Percentiles rank a stretch among this genome's conserved stretches.
Conservation (phyloP, 53 echinoderm and acorn worm species). For the Antedon mediterranea region DNA sequence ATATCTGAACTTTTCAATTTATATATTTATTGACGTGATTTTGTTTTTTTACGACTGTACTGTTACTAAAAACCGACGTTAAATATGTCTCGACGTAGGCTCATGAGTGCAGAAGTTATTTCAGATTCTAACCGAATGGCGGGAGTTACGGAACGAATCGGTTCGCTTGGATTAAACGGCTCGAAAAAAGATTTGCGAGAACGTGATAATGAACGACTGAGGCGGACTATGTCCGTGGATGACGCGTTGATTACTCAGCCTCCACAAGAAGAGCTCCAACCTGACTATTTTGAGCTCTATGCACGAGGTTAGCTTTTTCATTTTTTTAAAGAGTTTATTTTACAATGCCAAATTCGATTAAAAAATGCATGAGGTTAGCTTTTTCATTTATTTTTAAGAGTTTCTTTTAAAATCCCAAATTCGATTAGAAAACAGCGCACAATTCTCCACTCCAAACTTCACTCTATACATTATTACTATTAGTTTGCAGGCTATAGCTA, state of each 20-base stretch:
- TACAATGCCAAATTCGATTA: too few relatives aligned
- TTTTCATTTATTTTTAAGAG: too few relatives aligned
- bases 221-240: neutral
- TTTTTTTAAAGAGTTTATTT: too few relatives aligned
- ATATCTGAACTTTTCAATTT: neutral
- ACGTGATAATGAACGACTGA: neutral
- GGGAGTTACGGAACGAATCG: neutral
- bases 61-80: neutral
- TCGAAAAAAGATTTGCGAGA: neutral
- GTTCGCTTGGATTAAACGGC: neutral
- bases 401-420: too few relatives aligned
- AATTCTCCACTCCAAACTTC: too few relatives aligned
- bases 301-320: constrained; percentile 86
- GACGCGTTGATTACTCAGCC: neutral
- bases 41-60: neutral
- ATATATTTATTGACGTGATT: neutral
- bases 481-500: too few relatives aligned
- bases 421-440: too few relatives aligned
- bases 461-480: too few relatives aligned
- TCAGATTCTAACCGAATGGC: neutral
- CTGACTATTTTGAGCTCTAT: constrained; percentile 76
- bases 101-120: neutral
- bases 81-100: neutral
- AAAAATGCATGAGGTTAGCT: too few relatives aligned
- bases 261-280: constrained; percentile 60